Base-by-base conservation (phyloP, 1,140 invertebrate species). In the Lasioglossum baleicum region DNA sequence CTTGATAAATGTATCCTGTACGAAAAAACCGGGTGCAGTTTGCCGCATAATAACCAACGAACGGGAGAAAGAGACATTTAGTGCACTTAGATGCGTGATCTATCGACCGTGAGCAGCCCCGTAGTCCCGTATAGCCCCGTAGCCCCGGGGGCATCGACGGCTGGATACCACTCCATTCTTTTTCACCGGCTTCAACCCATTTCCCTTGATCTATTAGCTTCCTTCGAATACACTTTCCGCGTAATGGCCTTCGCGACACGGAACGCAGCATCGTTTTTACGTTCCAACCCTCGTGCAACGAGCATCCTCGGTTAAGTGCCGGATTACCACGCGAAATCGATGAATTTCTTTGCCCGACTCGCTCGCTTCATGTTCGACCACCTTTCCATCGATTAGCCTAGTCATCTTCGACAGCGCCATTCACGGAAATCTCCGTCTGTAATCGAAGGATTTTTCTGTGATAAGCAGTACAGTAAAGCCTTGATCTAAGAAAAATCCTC, bases 41-140 rank as follows among this genome's bases (percentile, higher is more conserved):
- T 79, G 80, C 83, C 67, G 83, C 81, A 87, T 85, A 83, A 85
- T 87, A 88, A 85, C 81, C 66, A 65, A 64, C 70, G 75, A 73
- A 82, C 70, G 44, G 72, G 74, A 72, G 69, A 78, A 78, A 77
- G 85, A 81, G 85, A 88, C 88, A 88, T 88, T 88, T 88, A 88
- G 87, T 83, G 83, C 83, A 88, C 87, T 88, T 88, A 82, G 80
- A 78, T 69, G 61, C 73, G 87, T 87, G 87, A 88, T 88, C 87
- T 88, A 88, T 88, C 83, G 86, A 84, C 69, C 72, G 69, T 67
- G 77, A 82, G 66, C 15, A 53, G 51, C 40, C 64, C 79, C 26
- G 26, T 26, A 26, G 26, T 26, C 26, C 26, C 26, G 26, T 26
- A 26, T 1, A 26, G 26, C 26, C 26, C 69, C 44, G 10, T 13